These are phyloP conservation scores for Stratiomys singularior DNA, from an alignment of 2,888 invertebrate species.

Conservation along the genomic window DNA sequence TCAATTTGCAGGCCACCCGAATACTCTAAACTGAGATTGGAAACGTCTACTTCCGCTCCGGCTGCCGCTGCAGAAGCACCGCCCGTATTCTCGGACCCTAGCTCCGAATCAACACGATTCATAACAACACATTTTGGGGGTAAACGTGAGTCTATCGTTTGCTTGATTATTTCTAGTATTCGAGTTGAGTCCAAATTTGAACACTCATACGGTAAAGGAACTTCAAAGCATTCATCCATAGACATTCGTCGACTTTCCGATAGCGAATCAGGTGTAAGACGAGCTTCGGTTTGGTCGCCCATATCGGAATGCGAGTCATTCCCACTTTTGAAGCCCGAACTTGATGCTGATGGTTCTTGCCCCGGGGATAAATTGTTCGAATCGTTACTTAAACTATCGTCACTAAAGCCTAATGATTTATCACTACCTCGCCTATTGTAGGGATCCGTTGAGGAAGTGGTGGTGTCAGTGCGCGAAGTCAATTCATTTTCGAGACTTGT, in stretches of 20 bases:
- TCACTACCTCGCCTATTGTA: conserved; percentile 75
- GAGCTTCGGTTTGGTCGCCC: conserved; percentile 67
- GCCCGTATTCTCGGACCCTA: conserved; percentile 21
- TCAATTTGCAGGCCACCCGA: conserved; percentile 89
- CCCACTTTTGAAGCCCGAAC: conserved; percentile 71
- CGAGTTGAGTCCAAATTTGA: conserved; percentile 82
- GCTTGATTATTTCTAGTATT: conserved; percentile 82
- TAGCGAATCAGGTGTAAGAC: conserved; percentile 63
- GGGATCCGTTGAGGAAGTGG: conserved; percentile 40
- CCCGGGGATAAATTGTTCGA: conserved; percentile 69
- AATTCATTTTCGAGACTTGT: conserved; percentile 73
- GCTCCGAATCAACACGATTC: conserved; percentile 65
- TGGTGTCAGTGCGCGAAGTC: conserved; percentile 53
- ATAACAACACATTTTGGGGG: conserved; percentile 76
- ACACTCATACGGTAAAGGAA: conserved; percentile 82
- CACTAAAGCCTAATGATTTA: conserved; percentile 76
- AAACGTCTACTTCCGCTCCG: conserved; percentile 61
- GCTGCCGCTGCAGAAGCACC: conserved; percentile 54
- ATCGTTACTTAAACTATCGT: conserved; percentile 79
- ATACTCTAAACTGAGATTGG: conserved; percentile 76
- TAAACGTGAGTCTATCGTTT: conserved; percentile 81
- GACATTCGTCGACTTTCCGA: conserved; percentile 59
- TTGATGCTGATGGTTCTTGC: conserved; percentile 68
- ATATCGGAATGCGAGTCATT: conserved; percentile 68
- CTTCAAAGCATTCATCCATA: conserved; percentile 71